phyloP scores from a whole-genome alignment of 2,113 vertebrate species.

The Rhinolophus ferrumequinum region DNA sequence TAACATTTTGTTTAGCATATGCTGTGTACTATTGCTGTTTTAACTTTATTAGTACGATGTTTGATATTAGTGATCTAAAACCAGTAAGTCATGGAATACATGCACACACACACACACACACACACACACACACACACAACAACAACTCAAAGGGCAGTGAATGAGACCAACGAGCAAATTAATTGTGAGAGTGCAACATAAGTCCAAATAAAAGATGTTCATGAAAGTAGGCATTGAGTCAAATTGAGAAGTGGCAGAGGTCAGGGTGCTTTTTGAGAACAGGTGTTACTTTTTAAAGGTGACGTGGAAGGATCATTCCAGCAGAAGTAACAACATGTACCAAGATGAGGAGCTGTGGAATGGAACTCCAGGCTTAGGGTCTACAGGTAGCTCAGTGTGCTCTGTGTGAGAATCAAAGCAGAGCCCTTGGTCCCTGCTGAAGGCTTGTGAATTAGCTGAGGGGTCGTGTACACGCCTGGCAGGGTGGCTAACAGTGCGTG shows the following conservation, averaged over 20 bases:
- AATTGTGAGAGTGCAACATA: not conserved
- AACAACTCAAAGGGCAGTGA: not conserved
- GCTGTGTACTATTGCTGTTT: not conserved
- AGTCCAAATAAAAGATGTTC: not conserved
- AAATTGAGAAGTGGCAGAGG: not conserved
- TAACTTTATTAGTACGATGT: not conserved
- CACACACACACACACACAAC: not conserved
- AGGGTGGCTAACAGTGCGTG: not conserved
- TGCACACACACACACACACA: not conserved
- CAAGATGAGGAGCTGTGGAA: not conserved
- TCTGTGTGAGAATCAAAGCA: not conserved
- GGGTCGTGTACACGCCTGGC: not conserved
- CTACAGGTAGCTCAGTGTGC: not conserved
- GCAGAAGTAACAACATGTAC: not conserved
- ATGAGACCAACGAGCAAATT: not conserved
- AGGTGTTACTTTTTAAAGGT: not conserved
- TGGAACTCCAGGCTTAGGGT: not conserved
- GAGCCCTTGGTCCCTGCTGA: not conserved
- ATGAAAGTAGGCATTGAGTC: conserved; percentile 27
- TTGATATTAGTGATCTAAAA: not conserved
- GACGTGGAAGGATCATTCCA: not conserved
- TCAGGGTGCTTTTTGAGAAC: not conserved
- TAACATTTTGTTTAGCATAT: conserved; percentile 6
- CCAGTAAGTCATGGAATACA: not conserved
- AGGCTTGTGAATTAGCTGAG: not conserved